Conservation (phyloP, 1,140 invertebrate species). For the Luehdorfia chinensis region DNA sequence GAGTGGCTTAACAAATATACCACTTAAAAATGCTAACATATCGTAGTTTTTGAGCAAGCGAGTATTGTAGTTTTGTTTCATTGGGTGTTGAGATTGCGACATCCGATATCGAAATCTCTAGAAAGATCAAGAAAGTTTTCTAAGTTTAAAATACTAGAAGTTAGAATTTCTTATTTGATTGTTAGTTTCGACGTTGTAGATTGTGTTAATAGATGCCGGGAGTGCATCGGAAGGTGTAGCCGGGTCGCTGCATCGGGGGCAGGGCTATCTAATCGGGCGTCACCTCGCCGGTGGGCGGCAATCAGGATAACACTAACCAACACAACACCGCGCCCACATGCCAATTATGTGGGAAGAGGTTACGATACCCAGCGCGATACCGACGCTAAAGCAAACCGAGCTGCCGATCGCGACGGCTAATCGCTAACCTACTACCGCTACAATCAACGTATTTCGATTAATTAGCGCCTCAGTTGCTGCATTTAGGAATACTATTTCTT, state of each 20-base stretch:
- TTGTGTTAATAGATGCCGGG: slow-evolving; percentile 23
- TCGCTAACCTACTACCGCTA: slow-evolving; percentile 53
- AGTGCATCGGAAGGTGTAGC: slow-evolving; percentile 35
- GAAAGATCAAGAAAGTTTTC: no score
- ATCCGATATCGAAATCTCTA: no score
- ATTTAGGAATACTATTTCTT: no score
- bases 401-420: slow-evolving; percentile 46
- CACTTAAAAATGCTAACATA: no score
- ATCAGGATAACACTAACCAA: no score
- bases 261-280: no score
- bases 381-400: no score
- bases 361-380: slow-evolving; percentile 61
- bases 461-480: slow-evolving; percentile 8
- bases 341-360: slow-evolving; percentile 74
- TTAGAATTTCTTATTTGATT: slow-evolving; percentile 7
- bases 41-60: no score
- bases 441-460: slow-evolving; percentile 44
- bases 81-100: no score
- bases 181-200: slow-evolving; percentile 5
- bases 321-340: slow-evolving; percentile 64
- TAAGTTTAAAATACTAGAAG: neutral
- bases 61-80: no score
- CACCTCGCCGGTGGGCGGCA: slow-evolving; percentile 65
- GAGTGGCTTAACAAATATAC: no score
- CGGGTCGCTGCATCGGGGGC: slow-evolving; percentile 44